Percentiles rank a stretch among this genome's conserved stretches.
phyloP scores from a whole-genome alignment of 2,797 vertebrate species.

The Pteropus rufus region DNA sequence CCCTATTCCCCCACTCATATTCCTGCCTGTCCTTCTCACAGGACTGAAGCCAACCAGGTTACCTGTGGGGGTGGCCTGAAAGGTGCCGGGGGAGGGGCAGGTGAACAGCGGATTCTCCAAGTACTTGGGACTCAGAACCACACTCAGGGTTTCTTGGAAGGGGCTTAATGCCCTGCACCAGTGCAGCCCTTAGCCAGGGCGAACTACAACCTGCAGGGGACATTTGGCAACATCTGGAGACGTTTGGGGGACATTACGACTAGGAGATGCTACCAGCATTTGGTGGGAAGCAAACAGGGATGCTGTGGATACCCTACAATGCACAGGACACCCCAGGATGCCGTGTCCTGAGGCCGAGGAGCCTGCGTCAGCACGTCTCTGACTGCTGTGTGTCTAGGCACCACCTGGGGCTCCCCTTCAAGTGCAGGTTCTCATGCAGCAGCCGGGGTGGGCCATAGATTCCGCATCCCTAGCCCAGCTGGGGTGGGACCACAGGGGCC shows the following conservation, averaged over 20 bases:
- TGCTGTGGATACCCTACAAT: neutral
- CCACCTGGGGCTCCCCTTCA: no score
- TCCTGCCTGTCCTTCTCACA: neutral
- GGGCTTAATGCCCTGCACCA: no score
- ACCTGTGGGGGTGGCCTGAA: no score
- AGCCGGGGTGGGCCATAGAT: neutral
- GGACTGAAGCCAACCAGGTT: no score
- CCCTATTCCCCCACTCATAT: neutral
- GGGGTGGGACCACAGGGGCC: neutral
- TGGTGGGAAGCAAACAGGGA: neutral
- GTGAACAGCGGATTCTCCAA: fast-evolving
- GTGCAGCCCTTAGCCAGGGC: neutral
- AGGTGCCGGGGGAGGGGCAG: fast-evolving
- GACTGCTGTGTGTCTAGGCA: fast-evolving
- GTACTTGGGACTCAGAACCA: neutral
- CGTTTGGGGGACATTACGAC: neutral
- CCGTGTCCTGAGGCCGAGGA: neutral
- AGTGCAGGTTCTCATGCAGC: neutral
- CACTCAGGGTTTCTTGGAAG: neutral
- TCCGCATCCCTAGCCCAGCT: neutral
- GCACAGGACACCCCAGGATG: neutral
- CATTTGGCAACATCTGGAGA: neutral
- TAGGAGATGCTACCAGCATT: neutral
- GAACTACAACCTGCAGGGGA: neutral
- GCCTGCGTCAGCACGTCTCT: fast-evolving